These are phyloP conservation scores for Watsonalla cultraria DNA, from an alignment of 2,888 invertebrate species.

Conservation along the genomic window DNA sequence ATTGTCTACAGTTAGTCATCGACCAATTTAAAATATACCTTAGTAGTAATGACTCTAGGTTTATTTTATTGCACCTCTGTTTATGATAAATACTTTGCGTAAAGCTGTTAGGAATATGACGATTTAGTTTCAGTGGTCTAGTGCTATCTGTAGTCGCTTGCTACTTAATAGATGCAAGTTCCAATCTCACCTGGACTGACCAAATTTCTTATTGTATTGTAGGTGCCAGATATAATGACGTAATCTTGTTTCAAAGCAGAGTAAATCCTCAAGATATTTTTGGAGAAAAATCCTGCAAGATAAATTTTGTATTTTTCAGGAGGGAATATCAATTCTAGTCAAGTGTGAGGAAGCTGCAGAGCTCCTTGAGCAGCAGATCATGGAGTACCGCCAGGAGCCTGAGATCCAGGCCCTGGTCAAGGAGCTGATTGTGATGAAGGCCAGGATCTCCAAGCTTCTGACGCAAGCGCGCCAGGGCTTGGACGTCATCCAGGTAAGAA, in stretches of 20 bases:
- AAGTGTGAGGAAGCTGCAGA: constrained; percentile 83
- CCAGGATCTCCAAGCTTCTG: constrained; percentile 82
- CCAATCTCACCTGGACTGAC: no score
- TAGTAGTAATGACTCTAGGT: constrained; percentile 24
- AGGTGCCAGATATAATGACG: no score
- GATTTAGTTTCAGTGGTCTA: no score
- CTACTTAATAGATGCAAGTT: no score
- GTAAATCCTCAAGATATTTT: no score
- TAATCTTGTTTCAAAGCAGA: no score
- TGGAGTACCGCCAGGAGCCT: constrained; percentile 81
- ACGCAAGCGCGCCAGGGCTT: constrained; percentile 85
- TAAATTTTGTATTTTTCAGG: constrained; percentile 68
- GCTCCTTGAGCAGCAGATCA: constrained; percentile 80
- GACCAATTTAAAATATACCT: constrained; percentile 29
- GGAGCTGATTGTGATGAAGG: constrained; percentile 79
- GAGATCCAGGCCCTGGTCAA: constrained; percentile 79
- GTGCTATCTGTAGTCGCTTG: no score
- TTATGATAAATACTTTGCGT: no score
- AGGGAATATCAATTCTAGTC: constrained; percentile 83
- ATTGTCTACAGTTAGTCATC: constrained; percentile 23
- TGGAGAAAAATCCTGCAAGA: constrained; percentile 1
- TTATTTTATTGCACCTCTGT: constrained; percentile 18
- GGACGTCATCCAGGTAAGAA: constrained; percentile 71
- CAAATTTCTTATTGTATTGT: no score
- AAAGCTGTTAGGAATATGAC: no score